These are phyloP conservation scores for Nettapus auritus DNA, from an alignment of 2,113 vertebrate genomes.

Conservation along the genomic window DNA sequence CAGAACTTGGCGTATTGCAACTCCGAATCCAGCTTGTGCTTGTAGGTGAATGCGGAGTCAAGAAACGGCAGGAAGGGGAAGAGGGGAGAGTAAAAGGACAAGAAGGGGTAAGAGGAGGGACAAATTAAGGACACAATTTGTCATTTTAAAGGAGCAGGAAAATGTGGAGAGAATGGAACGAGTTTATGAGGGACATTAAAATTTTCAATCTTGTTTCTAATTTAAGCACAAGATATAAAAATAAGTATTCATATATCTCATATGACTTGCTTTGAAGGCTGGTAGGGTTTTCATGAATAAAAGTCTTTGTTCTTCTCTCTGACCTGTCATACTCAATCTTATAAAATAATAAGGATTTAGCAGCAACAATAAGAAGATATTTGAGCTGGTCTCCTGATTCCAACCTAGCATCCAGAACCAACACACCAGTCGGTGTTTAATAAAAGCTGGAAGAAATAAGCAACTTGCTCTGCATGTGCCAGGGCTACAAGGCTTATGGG, in stretches of 20 bases:
- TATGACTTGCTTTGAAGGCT: constrained; percentile 35
- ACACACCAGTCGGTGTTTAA: neutral
- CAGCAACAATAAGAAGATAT: neutral
- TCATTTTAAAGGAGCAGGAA: neutral
- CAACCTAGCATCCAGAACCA: neutral
- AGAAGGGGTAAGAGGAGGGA: neutral
- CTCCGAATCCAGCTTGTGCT: neutral
- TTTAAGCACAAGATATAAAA: constrained; percentile 15
- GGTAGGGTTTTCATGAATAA: constrained; percentile 22
- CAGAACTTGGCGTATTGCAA: rapidly evolving
- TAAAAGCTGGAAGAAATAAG: neutral
- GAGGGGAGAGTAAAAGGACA: neutral
- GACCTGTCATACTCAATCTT: constrained; percentile 18
- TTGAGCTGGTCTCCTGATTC: neutral
- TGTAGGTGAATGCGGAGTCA: neutral
- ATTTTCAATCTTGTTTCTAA: constrained; percentile 30
- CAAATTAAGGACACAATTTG: neutral
- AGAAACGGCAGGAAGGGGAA: neutral
- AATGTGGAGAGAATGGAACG: neutral
- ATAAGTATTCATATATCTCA: constrained; percentile 2
- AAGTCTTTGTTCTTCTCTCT: constrained; percentile 23
- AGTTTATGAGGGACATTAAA: neutral
- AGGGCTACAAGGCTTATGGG: rapidly evolving
- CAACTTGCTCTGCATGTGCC: neutral
- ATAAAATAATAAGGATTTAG: neutral